Evolutionary conservation across 92 coral and sea anemone genomes (phyloP).

Genomic region (Palythoa heliodiscus): DNA sequence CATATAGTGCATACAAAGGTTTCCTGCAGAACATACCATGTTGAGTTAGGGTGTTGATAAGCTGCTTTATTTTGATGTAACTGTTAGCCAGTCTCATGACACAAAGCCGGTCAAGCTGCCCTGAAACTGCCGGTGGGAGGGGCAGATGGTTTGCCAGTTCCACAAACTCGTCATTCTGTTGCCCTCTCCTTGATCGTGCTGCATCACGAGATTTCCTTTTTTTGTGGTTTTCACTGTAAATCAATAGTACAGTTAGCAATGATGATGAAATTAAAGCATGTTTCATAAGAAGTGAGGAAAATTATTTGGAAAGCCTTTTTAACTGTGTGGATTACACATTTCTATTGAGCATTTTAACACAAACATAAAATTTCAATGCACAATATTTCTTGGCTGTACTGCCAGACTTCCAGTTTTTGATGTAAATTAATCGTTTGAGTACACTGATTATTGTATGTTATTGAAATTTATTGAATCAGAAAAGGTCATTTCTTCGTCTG

Average conservation of each 20-base stretch:
- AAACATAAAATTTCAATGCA: too few species aligned
- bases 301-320: too few species aligned
- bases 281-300: too few species aligned
- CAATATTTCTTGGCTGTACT: too few species aligned
- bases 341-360: too few species aligned
- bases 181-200: conserved; percentile 96
- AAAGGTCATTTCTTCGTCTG: too few species aligned
- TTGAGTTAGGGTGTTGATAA: conserved; percentile 65
- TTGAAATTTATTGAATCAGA: too few species aligned
- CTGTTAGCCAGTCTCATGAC: conserved; percentile 99
- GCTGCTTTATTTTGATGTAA: conserved; percentile 92
- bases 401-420: too few species aligned
- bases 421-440: too few species aligned
- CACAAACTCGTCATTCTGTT: conserved; percentile 94
- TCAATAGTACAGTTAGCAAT: not conserved
- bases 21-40: conserved; percentile 57
- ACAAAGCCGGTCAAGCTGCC: conserved; percentile 92
- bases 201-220: conserved; percentile 97
- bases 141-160: conserved; percentile 97
- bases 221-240: conserved; percentile 79
- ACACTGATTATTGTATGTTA: too few species aligned
- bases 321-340: too few species aligned
- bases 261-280: not conserved
- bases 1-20: not conserved
- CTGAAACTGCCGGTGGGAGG: conserved; percentile 70